Evolutionary conservation across 2,797 vertebrate species (phyloP), one percentile per base, ranked within the genome.

Genomic region (Astyanax mexicanus): DNA sequence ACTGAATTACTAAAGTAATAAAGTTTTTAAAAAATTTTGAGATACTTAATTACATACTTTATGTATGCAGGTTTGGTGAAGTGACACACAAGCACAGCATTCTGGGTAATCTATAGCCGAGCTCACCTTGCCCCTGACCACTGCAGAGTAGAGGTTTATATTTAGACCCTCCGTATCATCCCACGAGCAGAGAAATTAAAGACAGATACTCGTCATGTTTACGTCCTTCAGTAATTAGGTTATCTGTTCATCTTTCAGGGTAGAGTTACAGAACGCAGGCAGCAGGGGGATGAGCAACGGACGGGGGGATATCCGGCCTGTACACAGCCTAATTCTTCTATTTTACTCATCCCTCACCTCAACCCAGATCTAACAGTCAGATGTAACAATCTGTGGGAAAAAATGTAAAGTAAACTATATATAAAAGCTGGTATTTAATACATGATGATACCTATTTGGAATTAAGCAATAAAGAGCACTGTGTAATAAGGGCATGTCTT

Each of bases 181-280:
- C 12, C 69, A 35, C 80, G 47, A 69, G 29, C 55, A 5, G 1
- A 68, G 72, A 80, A 86, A 85, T 74, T 17, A 54, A 85, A 83
- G 44, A 71, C 69, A 72, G 58, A 81, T 47, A 75, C 61, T 78
- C 75, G 75, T 75, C 72, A 44, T 85, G 80, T 84, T 89, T 83
- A 81, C 65, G 83, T 89, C 77, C 80, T 87, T 82, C 80, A 69
- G 74, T 81, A 83, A 88, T 89, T 82, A 74, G 72, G 75, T 80
- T 82, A 77, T 84, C 85, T 76, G 1, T 70, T 83, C 72, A 71
- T 86, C 80, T 80, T 79, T 75, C 79, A 75, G 68, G 80, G 42
- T 89, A 80, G 6, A n/a, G 73, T 91, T 89, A 83, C 86, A 79
- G 75, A 72, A 44, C 27, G 67, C 77, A 69, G 44, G 49, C 72